Evolutionary conservation across 2,888 invertebrate species (phyloP).

Genomic region (Tiphia femorata): DNA sequence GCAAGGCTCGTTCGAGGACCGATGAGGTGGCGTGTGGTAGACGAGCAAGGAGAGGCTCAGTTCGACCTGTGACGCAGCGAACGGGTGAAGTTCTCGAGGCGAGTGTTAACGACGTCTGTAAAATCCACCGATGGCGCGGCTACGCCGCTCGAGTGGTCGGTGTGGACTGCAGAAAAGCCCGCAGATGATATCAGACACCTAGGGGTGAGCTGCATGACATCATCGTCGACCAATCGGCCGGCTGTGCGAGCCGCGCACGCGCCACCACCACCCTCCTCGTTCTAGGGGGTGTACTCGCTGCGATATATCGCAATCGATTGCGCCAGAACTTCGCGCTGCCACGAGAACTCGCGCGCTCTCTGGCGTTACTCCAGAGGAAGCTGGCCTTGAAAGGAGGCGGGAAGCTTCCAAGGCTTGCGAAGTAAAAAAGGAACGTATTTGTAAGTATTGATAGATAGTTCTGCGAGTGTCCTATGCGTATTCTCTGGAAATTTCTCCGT

Average conservation of each 20-base stretch:
- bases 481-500: no score
- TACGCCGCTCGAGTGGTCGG: constrained; percentile 62
- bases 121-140: constrained; percentile 52
- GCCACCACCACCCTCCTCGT: constrained; percentile 41
- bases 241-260: constrained; percentile 34
- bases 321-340: constrained; percentile 57
- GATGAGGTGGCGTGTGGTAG: constrained; percentile 22
- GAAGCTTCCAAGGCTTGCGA: constrained; percentile 8
- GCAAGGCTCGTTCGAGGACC: constrained; percentile 11
- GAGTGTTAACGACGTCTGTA: constrained; percentile 11
- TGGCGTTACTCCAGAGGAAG: neutral
- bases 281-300: constrained; percentile 34
- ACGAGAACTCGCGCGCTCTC: constrained; percentile 20
- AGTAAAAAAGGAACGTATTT: neutral
- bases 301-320: constrained; percentile 68
- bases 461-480: no score
- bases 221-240: constrained; percentile 61
- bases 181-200: constrained; percentile 66
- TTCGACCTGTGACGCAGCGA: no score
- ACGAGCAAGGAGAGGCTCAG: no score
- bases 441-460: no score
- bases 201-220: constrained; percentile 67
- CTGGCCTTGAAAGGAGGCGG: constrained; percentile 34
- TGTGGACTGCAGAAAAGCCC: constrained; percentile 67
- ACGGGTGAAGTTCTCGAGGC: no score